Percentiles rank a stretch among this genome's conserved stretches.
Conservation (phyloP, 2,113 vertebrate genomes). For the Serinus canaria region DNA sequence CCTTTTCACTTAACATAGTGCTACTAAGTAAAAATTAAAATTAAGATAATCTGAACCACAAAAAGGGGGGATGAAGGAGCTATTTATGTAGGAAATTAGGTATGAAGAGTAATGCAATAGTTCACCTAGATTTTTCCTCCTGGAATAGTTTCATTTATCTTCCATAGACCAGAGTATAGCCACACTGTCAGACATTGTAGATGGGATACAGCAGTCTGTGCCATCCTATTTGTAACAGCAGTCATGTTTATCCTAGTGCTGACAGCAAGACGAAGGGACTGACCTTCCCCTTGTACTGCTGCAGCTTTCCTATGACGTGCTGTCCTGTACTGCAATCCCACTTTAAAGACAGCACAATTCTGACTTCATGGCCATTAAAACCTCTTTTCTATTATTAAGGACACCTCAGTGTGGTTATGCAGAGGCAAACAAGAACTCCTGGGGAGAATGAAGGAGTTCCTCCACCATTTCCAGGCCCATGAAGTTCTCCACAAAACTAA, state of each 20-base stretch:
- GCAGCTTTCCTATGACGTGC: neutral
- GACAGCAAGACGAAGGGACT: rapidly evolving
- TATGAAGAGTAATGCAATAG: neutral
- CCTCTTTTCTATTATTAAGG: neutral
- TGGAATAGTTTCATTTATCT: neutral
- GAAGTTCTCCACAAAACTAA: neutral
- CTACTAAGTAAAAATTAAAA: neutral
- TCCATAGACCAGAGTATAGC: neutral
- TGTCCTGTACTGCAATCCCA: neutral
- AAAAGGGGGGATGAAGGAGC: neutral
- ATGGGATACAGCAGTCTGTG: neutral
- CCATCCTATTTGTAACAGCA: neutral
- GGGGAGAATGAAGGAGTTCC: neutral
- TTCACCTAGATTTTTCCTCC: neutral
- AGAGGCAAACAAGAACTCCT: neutral
- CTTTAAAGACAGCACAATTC: neutral
- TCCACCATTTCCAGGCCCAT: neutral
- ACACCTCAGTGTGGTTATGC: neutral
- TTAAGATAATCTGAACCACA: neutral
- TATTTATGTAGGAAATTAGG: neutral
- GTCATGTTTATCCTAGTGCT: neutral
- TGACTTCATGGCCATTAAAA: neutral
- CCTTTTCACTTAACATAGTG: neutral
- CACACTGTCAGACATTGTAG: neutral
- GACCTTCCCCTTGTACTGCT: neutral